phyloP scores from a whole-genome alignment of 2,888 invertebrate species.

The Tiphia femorata region DNA sequence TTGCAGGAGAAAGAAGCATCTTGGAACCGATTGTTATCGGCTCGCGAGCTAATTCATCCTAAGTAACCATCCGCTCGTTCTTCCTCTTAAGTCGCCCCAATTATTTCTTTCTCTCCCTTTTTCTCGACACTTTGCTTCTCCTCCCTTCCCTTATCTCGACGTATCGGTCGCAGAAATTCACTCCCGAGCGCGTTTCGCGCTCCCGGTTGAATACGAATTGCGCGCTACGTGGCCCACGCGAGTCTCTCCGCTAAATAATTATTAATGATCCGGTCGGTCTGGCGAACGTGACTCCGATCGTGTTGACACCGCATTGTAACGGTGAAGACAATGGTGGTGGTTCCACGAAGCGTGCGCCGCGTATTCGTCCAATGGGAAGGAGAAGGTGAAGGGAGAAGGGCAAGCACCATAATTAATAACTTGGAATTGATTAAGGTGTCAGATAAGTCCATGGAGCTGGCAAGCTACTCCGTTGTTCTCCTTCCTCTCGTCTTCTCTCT shows the following conservation, averaged over 20 bases:
- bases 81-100: too few species aligned
- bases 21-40: too few species aligned
- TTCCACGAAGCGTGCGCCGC: constrained; percentile 46
- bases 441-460: constrained; percentile 67
- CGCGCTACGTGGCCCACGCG: too few species aligned
- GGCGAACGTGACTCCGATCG: constrained; percentile 56
- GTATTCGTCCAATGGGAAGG: not conserved
- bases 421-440: constrained; percentile 66
- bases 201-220: too few species aligned
- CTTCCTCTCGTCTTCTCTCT: constrained; percentile 28
- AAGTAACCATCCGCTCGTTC: too few species aligned
- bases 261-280: constrained; percentile 52
- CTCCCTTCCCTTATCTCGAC: too few species aligned
- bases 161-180: too few species aligned
- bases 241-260: constrained; percentile 57
- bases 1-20: too few species aligned
- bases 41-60: too few species aligned
- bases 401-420: constrained; percentile 53
- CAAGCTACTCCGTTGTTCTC: constrained; percentile 16
- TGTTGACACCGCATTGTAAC: constrained; percentile 64
- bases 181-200: too few species aligned
- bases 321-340: constrained; percentile 52
- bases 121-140: too few species aligned
- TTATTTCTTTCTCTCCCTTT: too few species aligned
- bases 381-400: constrained; percentile 14